Base-by-base conservation (phyloP, 2,888 invertebrate genomes). In the Lamproptera curius region DNA sequence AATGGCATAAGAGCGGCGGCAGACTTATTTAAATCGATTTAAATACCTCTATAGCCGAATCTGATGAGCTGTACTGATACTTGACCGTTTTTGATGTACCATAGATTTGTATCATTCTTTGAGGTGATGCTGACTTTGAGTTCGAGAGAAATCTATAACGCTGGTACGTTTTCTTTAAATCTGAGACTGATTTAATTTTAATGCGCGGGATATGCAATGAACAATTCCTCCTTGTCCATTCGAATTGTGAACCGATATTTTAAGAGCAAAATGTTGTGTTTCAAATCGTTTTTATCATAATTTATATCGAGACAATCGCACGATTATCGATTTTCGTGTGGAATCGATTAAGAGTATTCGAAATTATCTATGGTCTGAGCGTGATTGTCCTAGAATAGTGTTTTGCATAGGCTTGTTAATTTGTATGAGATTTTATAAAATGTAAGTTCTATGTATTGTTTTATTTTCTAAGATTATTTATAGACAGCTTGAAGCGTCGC, bases 401-500 rank as follows among this genome's bases (percentile, higher is more conserved):
- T 54, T 48, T 49, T 50, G 31, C 11, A 37, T 45, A 33, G 46
- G 56, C 38, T 48, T 50, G 56, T 74, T 74, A 65, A 73, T 76
- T 71, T 64, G 62, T 70, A 63, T 67, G 61, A 76, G 65, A 70
- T 73, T 73, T 69, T 67, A 61, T 62, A 56, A 54, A 55, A 64
- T 63, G 59, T 49, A 65, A 70, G 64, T 65, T 55, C 58, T n/a
- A 70, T 65, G 59, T 68, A 54, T 67, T 67, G 59, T 67, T 67
- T 64, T 62, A 65, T 60, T 67, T 67, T 64, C 61, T 59, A 63
- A 59, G 64, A 63, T 62, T 68, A 75, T 76, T 76, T 75, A 72
- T 73, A n/a, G 63, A 73, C 77, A 74, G 83, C 81, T 81, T 28
- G 71, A 84, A 83, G 85, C 85, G 66, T 66, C 65, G 68, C 73